Percentiles rank a stretch among this genome's conserved stretches.
Evolutionary conservation across 2,797 vertebrate genomes (phyloP).

Genomic region (Cossypha dichroa): DNA sequence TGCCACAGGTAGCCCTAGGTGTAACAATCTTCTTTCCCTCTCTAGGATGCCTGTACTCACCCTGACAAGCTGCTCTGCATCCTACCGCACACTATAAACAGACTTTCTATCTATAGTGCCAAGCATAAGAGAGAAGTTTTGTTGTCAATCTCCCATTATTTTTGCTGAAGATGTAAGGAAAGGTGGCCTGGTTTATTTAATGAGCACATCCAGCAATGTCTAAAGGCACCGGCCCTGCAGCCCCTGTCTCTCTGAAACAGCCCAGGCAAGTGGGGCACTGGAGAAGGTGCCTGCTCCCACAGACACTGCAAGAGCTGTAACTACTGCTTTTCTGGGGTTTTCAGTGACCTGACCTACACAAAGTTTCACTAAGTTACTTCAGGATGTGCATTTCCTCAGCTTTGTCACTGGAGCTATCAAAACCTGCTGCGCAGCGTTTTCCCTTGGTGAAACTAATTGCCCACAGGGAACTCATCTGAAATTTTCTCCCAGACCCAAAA

Average conservation of each 20-base stretch:
- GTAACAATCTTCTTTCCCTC: background rate
- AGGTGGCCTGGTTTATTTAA: background rate
- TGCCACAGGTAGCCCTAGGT: background rate
- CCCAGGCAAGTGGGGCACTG: background rate
- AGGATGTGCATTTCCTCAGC: background rate
- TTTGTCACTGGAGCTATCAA: background rate
- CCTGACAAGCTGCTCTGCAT: background rate
- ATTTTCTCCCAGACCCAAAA: background rate
- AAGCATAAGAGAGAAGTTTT: background rate
- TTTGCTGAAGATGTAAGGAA: background rate
- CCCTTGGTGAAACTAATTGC: background rate
- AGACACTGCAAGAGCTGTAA: background rate
- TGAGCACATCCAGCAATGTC: background rate
- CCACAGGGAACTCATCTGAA: background rate
- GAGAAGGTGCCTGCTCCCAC: background rate
- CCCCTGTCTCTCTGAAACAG: background rate
- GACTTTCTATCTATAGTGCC: background rate
- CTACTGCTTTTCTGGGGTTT: background rate
- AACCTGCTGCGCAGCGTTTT: accelerated
- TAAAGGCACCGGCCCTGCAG: background rate
- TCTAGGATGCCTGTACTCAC: background rate
- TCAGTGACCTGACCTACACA: background rate
- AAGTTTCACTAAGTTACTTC: background rate
- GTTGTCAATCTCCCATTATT: background rate
- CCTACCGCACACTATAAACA: background rate